These are phyloP conservation scores for Halictus rubicundus DNA, from an alignment of 1,140 invertebrate species.

Conservation along the genomic window DNA sequence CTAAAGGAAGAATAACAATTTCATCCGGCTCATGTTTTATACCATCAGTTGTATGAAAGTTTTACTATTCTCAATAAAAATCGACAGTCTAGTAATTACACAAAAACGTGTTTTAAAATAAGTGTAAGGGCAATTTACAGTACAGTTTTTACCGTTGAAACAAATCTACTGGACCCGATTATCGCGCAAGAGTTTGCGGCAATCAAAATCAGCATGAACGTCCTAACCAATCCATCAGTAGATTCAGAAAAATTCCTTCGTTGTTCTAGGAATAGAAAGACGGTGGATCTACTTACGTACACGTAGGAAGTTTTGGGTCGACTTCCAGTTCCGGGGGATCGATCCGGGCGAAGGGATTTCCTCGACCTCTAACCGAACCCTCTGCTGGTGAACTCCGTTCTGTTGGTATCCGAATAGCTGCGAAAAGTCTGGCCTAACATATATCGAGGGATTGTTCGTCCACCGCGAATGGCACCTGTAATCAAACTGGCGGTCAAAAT, in stretches of 20 bases:
- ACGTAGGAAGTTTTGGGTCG: not conserved
- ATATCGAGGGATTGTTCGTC: conserved; percentile 47
- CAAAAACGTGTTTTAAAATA: no score
- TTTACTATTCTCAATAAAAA: no score
- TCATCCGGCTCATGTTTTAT: no score
- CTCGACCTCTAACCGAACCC: not conserved
- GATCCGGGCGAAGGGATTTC: conserved; percentile 1
- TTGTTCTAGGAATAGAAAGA: not conserved
- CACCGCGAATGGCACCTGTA: conserved; percentile 76
- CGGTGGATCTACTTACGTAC: not conserved
- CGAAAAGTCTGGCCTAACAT: not conserved
- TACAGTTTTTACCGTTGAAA: no score
- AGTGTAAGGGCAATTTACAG: no score
- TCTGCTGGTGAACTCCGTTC: not conserved
- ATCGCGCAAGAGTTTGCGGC: no score
- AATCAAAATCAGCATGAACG: no score
- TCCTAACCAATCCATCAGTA: no score
- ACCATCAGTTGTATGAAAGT: no score
- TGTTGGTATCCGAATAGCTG: not conserved
- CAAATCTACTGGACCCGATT: no score
- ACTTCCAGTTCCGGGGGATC: not conserved
- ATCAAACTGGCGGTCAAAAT: conserved; percentile 77
- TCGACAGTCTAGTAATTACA: no score
- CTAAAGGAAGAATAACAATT: no score
- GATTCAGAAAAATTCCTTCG: not conserved